Evolutionary conservation across 2,888 invertebrate species (phyloP).

Genomic region (Protodeltote pygarga): DNA sequence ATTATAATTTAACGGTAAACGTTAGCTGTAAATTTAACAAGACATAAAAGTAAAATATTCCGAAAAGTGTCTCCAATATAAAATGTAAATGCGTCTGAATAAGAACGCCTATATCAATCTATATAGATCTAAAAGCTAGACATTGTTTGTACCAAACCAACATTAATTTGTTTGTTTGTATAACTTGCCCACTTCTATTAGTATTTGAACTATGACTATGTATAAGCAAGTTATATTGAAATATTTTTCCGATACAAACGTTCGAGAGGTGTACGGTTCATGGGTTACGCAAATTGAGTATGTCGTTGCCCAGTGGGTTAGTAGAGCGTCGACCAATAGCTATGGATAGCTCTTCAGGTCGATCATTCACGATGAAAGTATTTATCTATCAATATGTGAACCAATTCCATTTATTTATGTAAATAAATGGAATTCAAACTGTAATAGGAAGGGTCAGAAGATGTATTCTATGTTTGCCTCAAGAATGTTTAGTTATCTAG

Average conservation of each 20-base stretch:
- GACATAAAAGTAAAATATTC: conserved; percentile 1
- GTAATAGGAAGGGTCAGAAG: neutral
- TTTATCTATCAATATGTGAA: conserved; percentile 6
- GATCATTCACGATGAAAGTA: conserved; percentile 9
- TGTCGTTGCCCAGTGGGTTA: neutral
- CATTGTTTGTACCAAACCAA: conserved; percentile 10
- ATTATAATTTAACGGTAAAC: conserved; percentile 7
- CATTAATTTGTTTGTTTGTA: neutral
- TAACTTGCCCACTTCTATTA: conserved; percentile 6
- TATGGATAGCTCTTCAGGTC: conserved; percentile 13
- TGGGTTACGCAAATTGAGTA: conserved; percentile 15
- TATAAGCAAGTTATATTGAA: conserved; percentile 14
- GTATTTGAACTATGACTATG: neutral
- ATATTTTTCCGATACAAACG: conserved; percentile 16
- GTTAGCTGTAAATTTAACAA: conserved; percentile 11
- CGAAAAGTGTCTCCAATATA: neutral
- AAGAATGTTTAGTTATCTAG: neutral
- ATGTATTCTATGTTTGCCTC: neutral
- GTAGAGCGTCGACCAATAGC: neutral
- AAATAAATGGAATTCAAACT: too few species aligned
- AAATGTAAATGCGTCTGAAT: conserved; percentile 2
- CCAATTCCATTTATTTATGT: neutral
- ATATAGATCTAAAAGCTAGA: conserved; percentile 1
- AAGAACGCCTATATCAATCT: neutral
- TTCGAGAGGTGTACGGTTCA: conserved; percentile 12